Percentiles rank a stretch among this genome's conserved stretches.
These are phyloP conservation scores for Cebidichthys violaceus DNA, from an alignment of 2,113 vertebrate genomes.

Conservation along the genomic window DNA sequence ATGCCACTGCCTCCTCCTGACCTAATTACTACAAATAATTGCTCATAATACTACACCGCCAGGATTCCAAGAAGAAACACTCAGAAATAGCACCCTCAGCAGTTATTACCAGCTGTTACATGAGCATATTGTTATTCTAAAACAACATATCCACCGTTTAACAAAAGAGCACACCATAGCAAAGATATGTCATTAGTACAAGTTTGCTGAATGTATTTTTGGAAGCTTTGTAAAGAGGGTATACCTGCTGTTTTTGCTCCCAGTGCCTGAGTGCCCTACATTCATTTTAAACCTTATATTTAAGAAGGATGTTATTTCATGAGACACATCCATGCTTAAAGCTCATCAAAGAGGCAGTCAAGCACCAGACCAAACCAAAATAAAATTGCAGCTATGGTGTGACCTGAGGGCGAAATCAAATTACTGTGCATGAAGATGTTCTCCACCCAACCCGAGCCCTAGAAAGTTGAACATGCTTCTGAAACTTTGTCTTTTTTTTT, in stretches of 20 bases:
- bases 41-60: slow-evolving; percentile 36
- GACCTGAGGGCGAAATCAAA: too few species aligned
- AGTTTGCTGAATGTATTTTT: not conserved
- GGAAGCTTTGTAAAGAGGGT: not conserved
- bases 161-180: not conserved
- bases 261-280: not conserved
- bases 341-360: not conserved
- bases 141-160: not conserved
- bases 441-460: too few species aligned
- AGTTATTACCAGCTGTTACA: slow-evolving; percentile 54
- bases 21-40: slow-evolving; percentile 72
- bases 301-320: not conserved
- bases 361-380: not conserved
- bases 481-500: too few species aligned
- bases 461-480: too few species aligned
- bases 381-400: not conserved
- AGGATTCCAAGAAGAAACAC: slow-evolving; percentile 22
- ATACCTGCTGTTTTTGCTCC: not conserved
- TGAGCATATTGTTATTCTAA: not conserved
- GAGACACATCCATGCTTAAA: not conserved
- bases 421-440: too few species aligned
- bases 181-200: slow-evolving; percentile 5
- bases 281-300: too few species aligned
- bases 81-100: slow-evolving; percentile 48
- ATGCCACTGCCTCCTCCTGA: slow-evolving; percentile 53